Conservation (phyloP, 2,888 invertebrate species). For the Melikaiella ostensackeni region DNA sequence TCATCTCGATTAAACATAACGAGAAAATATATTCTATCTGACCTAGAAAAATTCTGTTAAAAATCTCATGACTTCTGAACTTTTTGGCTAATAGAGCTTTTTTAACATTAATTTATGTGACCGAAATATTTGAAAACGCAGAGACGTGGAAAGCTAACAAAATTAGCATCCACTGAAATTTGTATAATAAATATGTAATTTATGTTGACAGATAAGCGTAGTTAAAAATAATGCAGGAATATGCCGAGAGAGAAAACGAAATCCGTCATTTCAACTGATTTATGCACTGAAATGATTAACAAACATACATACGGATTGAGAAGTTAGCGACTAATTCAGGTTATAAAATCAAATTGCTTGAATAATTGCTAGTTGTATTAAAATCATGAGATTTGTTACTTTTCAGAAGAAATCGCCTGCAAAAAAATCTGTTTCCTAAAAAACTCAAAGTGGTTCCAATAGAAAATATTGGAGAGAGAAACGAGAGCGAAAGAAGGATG, state of each 20-base stretch:
- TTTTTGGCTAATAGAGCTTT: background rate
- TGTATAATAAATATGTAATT: background rate
- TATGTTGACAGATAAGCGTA: background rate
- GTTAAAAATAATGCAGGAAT: conserved; percentile 20
- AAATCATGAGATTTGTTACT: background rate
- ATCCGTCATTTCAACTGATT: background rate
- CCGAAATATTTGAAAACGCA: background rate
- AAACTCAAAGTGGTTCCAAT: too few species aligned
- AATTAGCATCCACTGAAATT: background rate
- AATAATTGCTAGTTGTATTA: background rate
- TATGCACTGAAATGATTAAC: background rate
- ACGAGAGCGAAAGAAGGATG: too few species aligned
- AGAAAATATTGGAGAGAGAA: too few species aligned
- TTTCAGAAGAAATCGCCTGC: too few species aligned
- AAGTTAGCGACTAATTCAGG: background rate
- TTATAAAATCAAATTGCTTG: background rate
- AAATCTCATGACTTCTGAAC: background rate
- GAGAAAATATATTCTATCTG: too few species aligned
- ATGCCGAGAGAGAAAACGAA: background rate
- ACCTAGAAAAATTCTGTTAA: too few species aligned
- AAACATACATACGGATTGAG: background rate
- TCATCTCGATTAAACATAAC: too few species aligned
- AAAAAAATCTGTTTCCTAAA: too few species aligned
- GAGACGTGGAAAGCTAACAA: background rate
- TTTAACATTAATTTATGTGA: too few species aligned